phyloP scores from a whole-genome alignment of 92 coral and sea anemone species.

The Phenganax marumi region DNA sequence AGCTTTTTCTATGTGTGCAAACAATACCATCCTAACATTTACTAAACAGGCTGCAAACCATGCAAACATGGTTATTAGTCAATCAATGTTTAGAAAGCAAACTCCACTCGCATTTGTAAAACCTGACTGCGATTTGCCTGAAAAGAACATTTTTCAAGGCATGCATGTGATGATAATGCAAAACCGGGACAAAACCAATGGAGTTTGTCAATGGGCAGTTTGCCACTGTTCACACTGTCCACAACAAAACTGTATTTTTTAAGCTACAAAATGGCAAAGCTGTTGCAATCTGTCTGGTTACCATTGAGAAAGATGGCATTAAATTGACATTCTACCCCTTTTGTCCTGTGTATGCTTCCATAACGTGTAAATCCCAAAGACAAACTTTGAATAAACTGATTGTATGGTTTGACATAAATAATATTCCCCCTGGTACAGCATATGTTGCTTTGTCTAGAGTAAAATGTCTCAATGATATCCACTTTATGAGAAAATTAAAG shows the following conservation, averaged over 20 bases:
- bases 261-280: background rate
- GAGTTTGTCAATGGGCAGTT: background rate
- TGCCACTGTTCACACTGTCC: background rate
- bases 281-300: too few species aligned
- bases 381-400: background rate
- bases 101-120: background rate
- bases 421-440: too few species aligned
- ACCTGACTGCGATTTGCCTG: background rate
- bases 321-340: slow-evolving; percentile 1
- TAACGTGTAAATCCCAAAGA: background rate
- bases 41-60: background rate
- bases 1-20: too few species aligned
- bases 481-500: background rate
- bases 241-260: background rate
- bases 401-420: too few species aligned
- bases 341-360: background rate
- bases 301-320: too few species aligned
- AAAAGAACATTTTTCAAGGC: background rate
- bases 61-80: too few species aligned
- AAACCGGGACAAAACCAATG: background rate
- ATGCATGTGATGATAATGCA: background rate
- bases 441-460: too few species aligned
- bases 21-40: background rate
- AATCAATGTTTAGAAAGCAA: too few species aligned
- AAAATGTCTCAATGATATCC: too few species aligned